Base-by-base conservation (phyloP, 2,797 vertebrate species). In the Hippocampus kuda region DNA sequence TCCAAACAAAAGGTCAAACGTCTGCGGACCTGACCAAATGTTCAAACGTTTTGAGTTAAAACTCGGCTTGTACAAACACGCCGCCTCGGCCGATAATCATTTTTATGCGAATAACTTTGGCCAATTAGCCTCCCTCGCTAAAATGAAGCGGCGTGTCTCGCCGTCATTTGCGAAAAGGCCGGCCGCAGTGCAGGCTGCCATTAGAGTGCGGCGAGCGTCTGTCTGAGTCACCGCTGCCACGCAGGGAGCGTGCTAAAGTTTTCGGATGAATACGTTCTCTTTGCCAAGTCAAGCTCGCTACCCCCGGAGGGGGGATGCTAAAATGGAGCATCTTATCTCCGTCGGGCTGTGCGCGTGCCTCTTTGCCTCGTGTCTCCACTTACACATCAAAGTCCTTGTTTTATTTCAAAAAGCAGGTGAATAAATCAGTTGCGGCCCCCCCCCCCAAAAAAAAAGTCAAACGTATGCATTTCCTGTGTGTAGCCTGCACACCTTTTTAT, bases 321-420 rank as follows among this genome's bases (percentile, higher is more conserved):
- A 65, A 8, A 27, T 70, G 66, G 61, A 66, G 72, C 77, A 71
- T 82, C 82, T 86, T 72, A 83, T 85, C 77, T 81, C 48, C 24
- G 73, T 73, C 66, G 78, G 80, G 61, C 72, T 81, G 76, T 71
- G 76, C 79, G 66, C 68, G 59, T 26, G 68, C 65, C 72, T 56
- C 72, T 78, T 85, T 80, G 65, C 70, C 68, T 66, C 44, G 66
- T 46, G 56, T 77, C 75, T 78, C 69, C 72, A 72, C 44, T 65
- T 46, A 26, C 63, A 65, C 26, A 65, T 65, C 63, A 65, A 48
- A 65, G 63, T 65, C 57, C 0, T 60, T 16, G 57, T 84, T 82
- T 75, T 82, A 83, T 86, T 85, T 89, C 83, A 88, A 88, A 87
- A 84, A 65, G 57, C 72, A 75, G 70, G 71, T 85, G 63, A 65